Conservation (phyloP, 2,797 vertebrate species). For the Brachyrhaphis roseni region DNA sequence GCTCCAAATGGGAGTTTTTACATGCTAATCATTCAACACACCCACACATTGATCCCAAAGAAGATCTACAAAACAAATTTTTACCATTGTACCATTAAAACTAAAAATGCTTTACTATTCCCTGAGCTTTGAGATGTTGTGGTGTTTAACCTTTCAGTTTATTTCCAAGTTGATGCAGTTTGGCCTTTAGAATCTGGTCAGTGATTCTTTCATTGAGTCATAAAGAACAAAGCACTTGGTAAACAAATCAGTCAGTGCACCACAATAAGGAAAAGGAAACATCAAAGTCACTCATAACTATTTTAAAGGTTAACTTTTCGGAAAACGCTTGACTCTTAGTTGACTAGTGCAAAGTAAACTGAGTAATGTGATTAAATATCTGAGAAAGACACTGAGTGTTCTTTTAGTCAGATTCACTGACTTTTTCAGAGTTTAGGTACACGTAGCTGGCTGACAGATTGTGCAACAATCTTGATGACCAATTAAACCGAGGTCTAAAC, state of each 20-base stretch:
- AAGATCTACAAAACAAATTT: neutral
- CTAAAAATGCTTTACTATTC: neutral
- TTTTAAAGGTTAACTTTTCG: conserved; percentile 59
- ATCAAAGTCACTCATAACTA: conserved; percentile 58
- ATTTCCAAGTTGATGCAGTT: conserved; percentile 16
- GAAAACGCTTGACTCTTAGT: conserved; percentile 34
- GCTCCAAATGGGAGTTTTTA: neutral
- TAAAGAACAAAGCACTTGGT: conserved; percentile 69
- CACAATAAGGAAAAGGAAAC: conserved; percentile 58
- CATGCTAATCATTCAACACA: neutral
- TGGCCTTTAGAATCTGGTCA: conserved; percentile 21
- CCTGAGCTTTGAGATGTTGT: conserved; percentile 17
- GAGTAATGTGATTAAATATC: neutral
- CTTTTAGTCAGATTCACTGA: conserved; percentile 9
- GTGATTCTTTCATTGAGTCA: conserved; percentile 56
- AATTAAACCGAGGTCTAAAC: conserved; percentile 2
- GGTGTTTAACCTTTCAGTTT: conserved; percentile 31
- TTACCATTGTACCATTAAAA: neutral
- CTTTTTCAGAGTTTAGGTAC: conserved; percentile 24
- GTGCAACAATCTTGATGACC: neutral
- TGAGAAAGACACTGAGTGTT: conserved; percentile 1
- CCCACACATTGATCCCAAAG: too few species aligned
- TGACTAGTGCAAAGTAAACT: conserved; percentile 4
- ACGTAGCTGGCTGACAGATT: neutral
- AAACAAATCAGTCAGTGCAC: conserved; percentile 64